Conservation (phyloP, 2,888 invertebrate species). For the Mythimna loreyi region DNA sequence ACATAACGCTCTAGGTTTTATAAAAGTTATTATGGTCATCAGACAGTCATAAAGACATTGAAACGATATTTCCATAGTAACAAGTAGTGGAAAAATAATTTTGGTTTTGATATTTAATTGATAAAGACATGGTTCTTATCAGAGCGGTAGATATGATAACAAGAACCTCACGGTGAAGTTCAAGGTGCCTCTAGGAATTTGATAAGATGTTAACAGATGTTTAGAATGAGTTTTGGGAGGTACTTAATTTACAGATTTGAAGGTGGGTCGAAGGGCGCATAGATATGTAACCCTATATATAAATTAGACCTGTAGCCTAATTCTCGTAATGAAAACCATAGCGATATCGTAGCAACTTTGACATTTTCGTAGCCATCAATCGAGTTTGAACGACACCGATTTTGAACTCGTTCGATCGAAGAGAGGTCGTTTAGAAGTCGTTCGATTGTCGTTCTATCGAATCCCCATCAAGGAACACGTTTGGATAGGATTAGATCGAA, state of each 20-base stretch:
- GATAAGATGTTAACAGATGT: constrained; percentile 6
- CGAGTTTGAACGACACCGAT: no score
- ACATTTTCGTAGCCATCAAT: no score
- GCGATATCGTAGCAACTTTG: no score
- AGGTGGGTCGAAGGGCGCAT: neutral
- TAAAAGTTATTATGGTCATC: neutral
- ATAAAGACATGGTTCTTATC: constrained; percentile 33
- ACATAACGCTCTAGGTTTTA: neutral
- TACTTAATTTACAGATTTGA: no score
- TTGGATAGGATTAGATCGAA: no score
- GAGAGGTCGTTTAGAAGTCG: no score
- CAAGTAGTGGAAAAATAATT: constrained; percentile 2
- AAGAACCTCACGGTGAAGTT: constrained; percentile 15
- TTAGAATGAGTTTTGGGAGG: neutral
- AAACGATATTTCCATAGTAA: constrained; percentile 8
- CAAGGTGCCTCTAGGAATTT: constrained; percentile 6
- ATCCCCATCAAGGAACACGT: no score
- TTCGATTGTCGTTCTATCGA: no score
- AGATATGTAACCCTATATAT: no score
- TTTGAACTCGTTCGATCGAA: no score
- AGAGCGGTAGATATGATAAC: constrained; percentile 18
- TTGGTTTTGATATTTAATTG: constrained; percentile 8
- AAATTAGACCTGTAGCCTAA: no score
- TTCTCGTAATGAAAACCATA: no score
- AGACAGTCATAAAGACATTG: neutral